These are phyloP conservation scores for Bambusicola thoracicus DNA, from an alignment of 2,113 vertebrate genomes.

Conservation along the genomic window DNA sequence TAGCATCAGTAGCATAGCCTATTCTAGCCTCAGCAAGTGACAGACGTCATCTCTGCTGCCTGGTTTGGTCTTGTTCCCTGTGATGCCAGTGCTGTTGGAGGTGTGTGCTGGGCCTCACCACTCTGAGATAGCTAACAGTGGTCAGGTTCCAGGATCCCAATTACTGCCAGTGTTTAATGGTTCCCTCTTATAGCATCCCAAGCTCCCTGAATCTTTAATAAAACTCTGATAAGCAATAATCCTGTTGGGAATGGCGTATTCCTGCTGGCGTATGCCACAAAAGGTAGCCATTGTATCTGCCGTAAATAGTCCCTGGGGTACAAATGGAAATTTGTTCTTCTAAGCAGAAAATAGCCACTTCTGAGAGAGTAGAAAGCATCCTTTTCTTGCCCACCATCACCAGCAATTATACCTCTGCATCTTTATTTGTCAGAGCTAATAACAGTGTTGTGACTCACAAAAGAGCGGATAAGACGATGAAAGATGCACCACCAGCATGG, in stretches of 20 bases:
- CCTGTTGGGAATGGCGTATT: not conserved
- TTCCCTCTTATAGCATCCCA: not conserved
- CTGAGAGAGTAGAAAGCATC: not conserved
- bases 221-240: not conserved
- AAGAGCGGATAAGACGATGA: not conserved
- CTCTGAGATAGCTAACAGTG: not conserved
- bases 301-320: not conserved
- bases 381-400: not conserved
- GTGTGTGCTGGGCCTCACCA: not conserved
- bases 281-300: not conserved
- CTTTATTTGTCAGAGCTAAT: not conserved
- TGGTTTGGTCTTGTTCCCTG: not conserved
- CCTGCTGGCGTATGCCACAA: not conserved
- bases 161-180: not conserved
- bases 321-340: accelerated
- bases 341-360: not conserved
- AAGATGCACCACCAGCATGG: not conserved
- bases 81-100: not conserved
- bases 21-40: not conserved
- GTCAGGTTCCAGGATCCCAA: accelerated
- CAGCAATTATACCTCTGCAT: not conserved
- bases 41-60: no score
- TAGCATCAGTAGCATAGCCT: not conserved
- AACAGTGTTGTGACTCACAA: not conserved
- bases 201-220: not conserved